Evolutionary conservation across 2,113 vertebrate genomes (phyloP).

Genomic region (Pterophyllum scalare): DNA sequence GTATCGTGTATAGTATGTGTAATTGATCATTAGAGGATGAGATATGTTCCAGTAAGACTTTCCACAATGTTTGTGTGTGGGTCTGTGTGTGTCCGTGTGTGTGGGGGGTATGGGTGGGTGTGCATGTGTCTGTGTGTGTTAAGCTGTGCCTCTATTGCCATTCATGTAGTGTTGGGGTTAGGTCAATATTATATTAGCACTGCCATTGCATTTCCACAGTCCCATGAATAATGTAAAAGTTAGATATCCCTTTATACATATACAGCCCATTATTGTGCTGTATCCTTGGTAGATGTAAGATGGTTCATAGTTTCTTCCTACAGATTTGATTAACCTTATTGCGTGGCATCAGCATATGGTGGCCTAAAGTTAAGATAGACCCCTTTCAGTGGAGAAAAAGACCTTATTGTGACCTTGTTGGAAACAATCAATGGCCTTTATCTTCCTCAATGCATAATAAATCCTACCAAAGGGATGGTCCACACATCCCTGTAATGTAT

Average conservation of each 20-base stretch:
- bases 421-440: conserved; percentile 84
- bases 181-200: conserved; percentile 82
- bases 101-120: conserved; percentile 29
- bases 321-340: conserved; percentile 75
- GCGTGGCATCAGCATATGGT: conserved; percentile 60
- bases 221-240: conserved; percentile 79
- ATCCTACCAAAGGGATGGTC: conserved; percentile 77
- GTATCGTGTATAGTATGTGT: conserved; percentile 61
- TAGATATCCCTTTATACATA: conserved; percentile 75
- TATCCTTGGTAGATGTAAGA: conserved; percentile 69
- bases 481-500: conserved; percentile 80
- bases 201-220: conserved; percentile 75
- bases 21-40: conserved; percentile 74
- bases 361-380: conserved; percentile 71
- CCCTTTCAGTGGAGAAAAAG: conserved; percentile 69
- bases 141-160: conserved; percentile 68
- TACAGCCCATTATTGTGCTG: conserved; percentile 70
- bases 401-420: conserved; percentile 80
- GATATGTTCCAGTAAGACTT: conserved; percentile 72
- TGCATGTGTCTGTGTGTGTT: conserved; percentile 32
- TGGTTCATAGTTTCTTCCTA: conserved; percentile 61
- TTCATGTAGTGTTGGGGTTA: conserved; percentile 73
- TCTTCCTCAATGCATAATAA: conserved; percentile 81
- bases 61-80: conserved; percentile 30
- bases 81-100: conserved; percentile 29